Evolutionary conservation across 2,797 vertebrate species (phyloP), one percentile per base, ranked within the genome.

Genomic region (Atherinosoma microstoma): DNA sequence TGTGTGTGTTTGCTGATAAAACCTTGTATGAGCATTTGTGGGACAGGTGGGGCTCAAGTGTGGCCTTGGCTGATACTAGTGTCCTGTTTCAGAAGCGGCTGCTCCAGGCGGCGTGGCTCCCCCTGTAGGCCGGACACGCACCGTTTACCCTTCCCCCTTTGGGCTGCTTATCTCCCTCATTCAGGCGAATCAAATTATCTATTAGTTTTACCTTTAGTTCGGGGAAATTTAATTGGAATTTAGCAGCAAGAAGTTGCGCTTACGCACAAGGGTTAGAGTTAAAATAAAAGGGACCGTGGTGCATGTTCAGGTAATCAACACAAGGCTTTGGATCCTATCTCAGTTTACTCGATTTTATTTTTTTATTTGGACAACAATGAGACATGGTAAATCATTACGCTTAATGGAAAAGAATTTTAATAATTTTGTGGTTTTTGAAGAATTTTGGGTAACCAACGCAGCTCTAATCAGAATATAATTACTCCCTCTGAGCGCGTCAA

Each of bases 61-160:
- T 90, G 87, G 84, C 81, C 89, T 85, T 76, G 65, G 40, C 60
- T 70, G 90, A 87, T 91, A 81, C 69, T 84, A 32, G 82, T 79
- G 67, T 89, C 67, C 27, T 20, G 67, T 88, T 90, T 84, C 88
- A 70, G 57, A 56, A 22, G 40, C 36, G 11, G 10, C 35, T 40
- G 3, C 78, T 35, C 78, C 67, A 64, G 78, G 3, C 12, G 3
- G 54, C 49, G 16, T 64, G 58, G 58, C 82, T 27, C 87, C 88
- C 80, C 70, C 87, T 86, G 36, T 73, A 69, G 91, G 83, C 3
- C 0, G 59, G 42, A 0, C 13, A 1, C 1, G 3, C 35, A 2
- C 6, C 6, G n/a, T n/a, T 27, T 27, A 34, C 34, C 34, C 6
- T 6, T 4, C 13, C 6, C 7, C 5, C 3, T 1, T 1, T 1